phyloP scores from a whole-genome alignment of 2,888 invertebrate species.

The Schrankia costaestrigalis region DNA sequence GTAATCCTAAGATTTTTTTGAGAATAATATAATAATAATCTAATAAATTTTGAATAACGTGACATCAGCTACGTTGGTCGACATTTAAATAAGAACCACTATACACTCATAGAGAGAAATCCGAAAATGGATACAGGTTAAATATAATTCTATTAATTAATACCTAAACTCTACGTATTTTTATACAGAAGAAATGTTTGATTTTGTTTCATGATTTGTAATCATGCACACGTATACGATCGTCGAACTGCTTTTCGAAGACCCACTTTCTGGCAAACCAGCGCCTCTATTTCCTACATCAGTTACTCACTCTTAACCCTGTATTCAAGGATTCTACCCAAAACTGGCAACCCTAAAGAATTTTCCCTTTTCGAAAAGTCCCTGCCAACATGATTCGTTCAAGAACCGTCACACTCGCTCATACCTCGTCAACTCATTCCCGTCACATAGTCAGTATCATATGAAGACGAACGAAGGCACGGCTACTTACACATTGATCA shows the following conservation, averaged over 20 bases:
- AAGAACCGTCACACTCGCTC: slow-evolving; percentile 31
- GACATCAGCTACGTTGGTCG: slow-evolving; percentile 80
- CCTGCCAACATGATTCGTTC: slow-evolving; percentile 37
- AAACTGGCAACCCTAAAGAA: slow-evolving; percentile 40
- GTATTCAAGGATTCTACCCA: slow-evolving; percentile 53
- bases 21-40: slow-evolving; percentile 75
- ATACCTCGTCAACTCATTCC: slow-evolving; percentile 32
- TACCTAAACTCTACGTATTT: slow-evolving; percentile 71
- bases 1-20: slow-evolving; percentile 69
- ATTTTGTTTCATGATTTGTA: slow-evolving; percentile 72
- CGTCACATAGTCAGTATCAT: slow-evolving; percentile 28
- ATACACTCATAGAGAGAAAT: slow-evolving; percentile 81
- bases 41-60: slow-evolving; percentile 79
- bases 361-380: slow-evolving; percentile 44
- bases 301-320: slow-evolving; percentile 61
- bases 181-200: slow-evolving; percentile 76
- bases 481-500: slow-evolving; percentile 73
- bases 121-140: slow-evolving; percentile 79
- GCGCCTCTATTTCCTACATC: slow-evolving; percentile 48
- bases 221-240: slow-evolving; percentile 79
- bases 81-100: slow-evolving; percentile 79
- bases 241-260: slow-evolving; percentile 75
- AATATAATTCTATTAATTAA: slow-evolving; percentile 78
- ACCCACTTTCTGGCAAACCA: slow-evolving; percentile 59
- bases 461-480: slow-evolving; percentile 78